phyloP scores from a whole-genome alignment of 2,797 vertebrate genomes.

The Mionectes olivaceus region DNA sequence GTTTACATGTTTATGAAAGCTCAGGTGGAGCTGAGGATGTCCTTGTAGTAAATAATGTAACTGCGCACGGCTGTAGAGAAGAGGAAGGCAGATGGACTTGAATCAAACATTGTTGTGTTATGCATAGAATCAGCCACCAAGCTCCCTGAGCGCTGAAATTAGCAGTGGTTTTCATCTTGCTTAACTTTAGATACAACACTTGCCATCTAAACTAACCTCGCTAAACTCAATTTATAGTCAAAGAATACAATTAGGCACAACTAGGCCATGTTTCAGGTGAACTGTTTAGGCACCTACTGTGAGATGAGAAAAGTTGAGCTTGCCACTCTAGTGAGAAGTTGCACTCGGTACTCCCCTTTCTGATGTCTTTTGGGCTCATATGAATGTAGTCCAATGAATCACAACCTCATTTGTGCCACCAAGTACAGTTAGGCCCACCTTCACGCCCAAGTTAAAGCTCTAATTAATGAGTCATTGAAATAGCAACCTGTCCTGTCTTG shows the following conservation, averaged over 20 bases:
- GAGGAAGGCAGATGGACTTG: neutral
- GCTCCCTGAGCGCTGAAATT: neutral
- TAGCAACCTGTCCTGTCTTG: neutral
- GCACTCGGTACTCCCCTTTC: neutral
- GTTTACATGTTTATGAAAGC: neutral
- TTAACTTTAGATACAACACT: neutral
- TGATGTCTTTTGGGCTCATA: neutral
- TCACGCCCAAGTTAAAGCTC: neutral
- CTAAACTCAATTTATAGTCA: neutral
- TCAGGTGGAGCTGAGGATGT: neutral
- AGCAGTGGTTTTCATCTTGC: neutral
- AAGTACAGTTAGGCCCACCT: neutral
- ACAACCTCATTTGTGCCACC: neutral
- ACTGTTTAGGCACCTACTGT: neutral
- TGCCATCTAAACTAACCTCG: neutral
- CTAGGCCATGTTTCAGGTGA: neutral
- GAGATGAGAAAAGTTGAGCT: neutral
- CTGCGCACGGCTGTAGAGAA: neutral
- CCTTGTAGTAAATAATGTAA: neutral
- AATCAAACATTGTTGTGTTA: neutral
- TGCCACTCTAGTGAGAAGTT: neutral
- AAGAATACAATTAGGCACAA: neutral
- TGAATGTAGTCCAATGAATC: neutral
- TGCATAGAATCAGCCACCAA: neutral
- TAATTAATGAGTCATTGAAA: neutral